Evolutionary conservation across 1,140 invertebrate species (phyloP), one percentile per base, ranked within the genome.

Genomic region (Drosophila serrata): DNA sequence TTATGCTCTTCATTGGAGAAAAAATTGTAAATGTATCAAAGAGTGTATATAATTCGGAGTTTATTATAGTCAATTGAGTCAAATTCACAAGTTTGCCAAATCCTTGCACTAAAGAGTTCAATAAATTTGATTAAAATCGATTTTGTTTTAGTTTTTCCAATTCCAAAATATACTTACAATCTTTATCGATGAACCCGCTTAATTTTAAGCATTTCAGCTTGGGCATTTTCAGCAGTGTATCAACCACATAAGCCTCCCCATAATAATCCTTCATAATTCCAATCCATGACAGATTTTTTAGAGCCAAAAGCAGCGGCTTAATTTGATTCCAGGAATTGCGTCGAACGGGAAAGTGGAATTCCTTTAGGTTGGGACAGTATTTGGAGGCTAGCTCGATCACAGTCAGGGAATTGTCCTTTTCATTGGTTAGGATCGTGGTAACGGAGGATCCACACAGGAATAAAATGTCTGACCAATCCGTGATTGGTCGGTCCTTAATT

Each of bases 321-420:
- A 60, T 24, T 4, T 45, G n/a, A 5, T 35, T 35, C 62, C 55
- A 64, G 13, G 19, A 33, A 15, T 12, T 5, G 15, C 11, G 31
- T 29, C 40, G 29, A 9, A 35, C 29, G n/a, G n/a, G 22, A 4
- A 64, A 6, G 12, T 15, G 35, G 15, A 58, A 27, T 22, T 64
- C 40, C n/a, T 64, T 6, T 31, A 64, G 6, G 13, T 64, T 60
- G 27, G 55, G 55, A 19, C 55, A 64, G 56, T 24, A 33, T 17
- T 15, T 35, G 24, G 17, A 24, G n/a, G 61, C 61, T 17, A 63
- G 2, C 15, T 33, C 40, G 5, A 19, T 11, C 11, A 33, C 19
- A 13, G 0, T 11, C 13, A 42, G 11, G 19, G 24, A 9, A 7
- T 17, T 27, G 12, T 1, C 4, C 2, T 22, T 19, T 0, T 2